Evolutionary conservation across 2,888 invertebrate genomes (phyloP).

Genomic region (Xylota sylvarum): DNA sequence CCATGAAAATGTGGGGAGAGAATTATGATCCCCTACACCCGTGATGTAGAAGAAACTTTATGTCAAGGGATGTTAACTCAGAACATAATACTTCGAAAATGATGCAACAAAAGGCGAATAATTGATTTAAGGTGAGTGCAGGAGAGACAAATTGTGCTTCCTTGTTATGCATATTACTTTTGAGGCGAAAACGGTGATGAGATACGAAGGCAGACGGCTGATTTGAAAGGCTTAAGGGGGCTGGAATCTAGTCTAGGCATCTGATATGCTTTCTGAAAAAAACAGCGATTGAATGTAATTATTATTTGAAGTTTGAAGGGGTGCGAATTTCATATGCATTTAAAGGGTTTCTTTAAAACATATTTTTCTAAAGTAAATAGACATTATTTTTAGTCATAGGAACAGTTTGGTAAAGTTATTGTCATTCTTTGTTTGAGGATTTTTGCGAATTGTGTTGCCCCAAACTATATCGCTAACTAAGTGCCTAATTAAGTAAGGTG

Average conservation of each 20-base stretch:
- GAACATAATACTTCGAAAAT: slow-evolving; percentile 2
- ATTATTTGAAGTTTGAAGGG: not conserved
- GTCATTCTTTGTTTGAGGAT: too few species aligned
- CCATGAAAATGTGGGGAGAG: not conserved
- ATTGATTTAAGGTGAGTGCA: slow-evolving; percentile 48
- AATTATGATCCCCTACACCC: not conserved
- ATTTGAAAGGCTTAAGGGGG: slow-evolving; percentile 1
- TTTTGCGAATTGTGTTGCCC: too few species aligned
- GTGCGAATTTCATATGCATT: too few species aligned
- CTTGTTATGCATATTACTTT: slow-evolving; percentile 20
- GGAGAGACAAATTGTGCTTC: slow-evolving; percentile 19
- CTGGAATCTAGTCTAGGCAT: not conserved
- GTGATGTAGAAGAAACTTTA: not conserved
- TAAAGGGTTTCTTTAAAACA: too few species aligned
- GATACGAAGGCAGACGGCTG: not conserved
- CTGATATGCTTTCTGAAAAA: not conserved
- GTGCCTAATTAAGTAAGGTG: too few species aligned
- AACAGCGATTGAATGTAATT: not conserved
- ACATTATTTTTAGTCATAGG: too few species aligned
- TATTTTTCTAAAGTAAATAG: too few species aligned
- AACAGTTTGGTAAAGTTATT: too few species aligned
- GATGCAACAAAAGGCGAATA: slow-evolving; percentile 40
- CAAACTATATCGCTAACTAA: too few species aligned
- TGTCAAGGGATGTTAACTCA: not conserved
- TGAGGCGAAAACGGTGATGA: not conserved